Percentiles rank a stretch among this genome's conserved stretches.
phyloP scores from a whole-genome alignment of 2,888 invertebrate species.

The Drosophila mercatorum region DNA sequence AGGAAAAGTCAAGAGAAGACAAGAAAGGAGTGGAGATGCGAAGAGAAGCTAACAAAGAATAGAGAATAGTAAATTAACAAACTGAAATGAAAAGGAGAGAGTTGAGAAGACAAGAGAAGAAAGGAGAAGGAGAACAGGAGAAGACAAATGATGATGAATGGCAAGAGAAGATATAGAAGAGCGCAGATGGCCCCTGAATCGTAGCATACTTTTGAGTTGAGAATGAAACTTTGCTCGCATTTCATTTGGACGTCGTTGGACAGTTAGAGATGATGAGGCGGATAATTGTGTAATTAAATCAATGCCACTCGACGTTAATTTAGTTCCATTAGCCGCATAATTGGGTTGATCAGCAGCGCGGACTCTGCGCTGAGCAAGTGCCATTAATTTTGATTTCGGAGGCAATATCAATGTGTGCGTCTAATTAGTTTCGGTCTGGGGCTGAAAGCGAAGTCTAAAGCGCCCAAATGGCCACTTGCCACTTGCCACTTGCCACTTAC shows the following conservation, averaged over 20 bases:
- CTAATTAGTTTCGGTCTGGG: conserved; percentile 59
- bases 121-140: neutral
- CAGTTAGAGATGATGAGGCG: neutral
- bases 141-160: neutral
- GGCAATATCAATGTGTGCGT: conserved; percentile 51
- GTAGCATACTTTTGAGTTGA: conserved; percentile 34
- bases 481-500: conserved; percentile 23
- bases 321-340: conserved; percentile 65
- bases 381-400: conserved; percentile 64
- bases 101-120: neutral
- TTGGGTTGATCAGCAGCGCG: conserved; percentile 54
- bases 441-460: conserved; percentile 26
- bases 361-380: conserved; percentile 18
- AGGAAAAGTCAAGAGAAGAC: too few species aligned
- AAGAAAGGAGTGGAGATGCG: too few species aligned
- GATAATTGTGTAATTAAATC: conserved; percentile 69
- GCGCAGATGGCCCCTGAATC: neutral
- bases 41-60: too few species aligned
- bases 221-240: neutral
- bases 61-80: too few species aligned
- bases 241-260: conserved; percentile 1
- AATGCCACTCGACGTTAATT: conserved; percentile 58
- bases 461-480: conserved; percentile 31
- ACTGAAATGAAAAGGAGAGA: too few species aligned
- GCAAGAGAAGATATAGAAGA: neutral